These are phyloP conservation scores for Acanthosoma haemorrhoidale DNA, from an alignment of 2,888 invertebrate species.

Conservation along the genomic window DNA sequence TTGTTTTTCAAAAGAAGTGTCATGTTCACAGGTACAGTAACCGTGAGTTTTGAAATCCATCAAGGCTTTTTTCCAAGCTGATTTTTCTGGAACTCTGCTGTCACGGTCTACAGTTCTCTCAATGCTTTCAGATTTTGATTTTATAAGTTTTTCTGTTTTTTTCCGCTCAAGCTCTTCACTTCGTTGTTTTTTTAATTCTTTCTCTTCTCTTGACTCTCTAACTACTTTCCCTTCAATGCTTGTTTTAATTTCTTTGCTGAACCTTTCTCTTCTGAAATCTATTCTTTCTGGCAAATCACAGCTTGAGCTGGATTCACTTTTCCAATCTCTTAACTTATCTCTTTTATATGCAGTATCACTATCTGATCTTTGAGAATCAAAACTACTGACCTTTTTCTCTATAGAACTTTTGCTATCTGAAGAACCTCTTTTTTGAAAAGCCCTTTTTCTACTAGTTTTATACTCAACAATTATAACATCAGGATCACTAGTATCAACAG, in stretches of 20 bases:
- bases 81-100: background rate
- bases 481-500: conserved; percentile 40
- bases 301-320: conserved; percentile 35
- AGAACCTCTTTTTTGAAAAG: conserved; percentile 41
- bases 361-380: conserved; percentile 32
- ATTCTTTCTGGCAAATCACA: conserved; percentile 32
- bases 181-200: conserved; percentile 36
- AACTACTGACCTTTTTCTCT: conserved; percentile 35
- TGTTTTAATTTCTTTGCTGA: conserved; percentile 39
- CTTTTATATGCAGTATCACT: conserved; percentile 19
- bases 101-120: background rate
- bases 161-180: conserved; percentile 36
- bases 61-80: background rate
- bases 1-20: background rate
- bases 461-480: conserved; percentile 43
- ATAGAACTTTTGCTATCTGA: conserved; percentile 38
- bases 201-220: conserved; percentile 32
- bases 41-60: conserved; percentile 15
- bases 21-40: conserved; percentile 23
- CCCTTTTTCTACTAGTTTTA: conserved; percentile 41
- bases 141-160: conserved; percentile 34
- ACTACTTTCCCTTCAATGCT: conserved; percentile 39
- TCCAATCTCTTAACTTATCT: conserved; percentile 36
- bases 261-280: conserved; percentile 37
- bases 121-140: conserved; percentile 31